phyloP scores from a whole-genome alignment of 2,113 vertebrate species.

The Dicentrarchus labrax region DNA sequence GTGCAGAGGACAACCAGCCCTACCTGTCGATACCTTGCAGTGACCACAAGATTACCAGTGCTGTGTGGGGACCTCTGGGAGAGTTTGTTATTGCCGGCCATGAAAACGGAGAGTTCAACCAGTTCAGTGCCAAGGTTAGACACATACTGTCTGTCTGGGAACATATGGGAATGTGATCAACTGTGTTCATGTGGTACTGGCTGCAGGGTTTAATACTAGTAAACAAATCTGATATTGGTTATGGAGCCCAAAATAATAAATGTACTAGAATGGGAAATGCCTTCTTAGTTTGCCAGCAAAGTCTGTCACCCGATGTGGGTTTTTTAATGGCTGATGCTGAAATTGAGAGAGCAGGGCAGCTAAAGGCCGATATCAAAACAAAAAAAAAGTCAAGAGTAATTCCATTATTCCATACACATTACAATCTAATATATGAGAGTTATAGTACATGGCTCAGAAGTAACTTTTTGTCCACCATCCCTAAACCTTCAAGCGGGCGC shows the following conservation, averaged over 20 bases:
- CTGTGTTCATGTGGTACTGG: not conserved
- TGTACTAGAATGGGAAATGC: not conserved
- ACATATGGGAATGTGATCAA: not conserved
- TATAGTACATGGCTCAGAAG: no score
- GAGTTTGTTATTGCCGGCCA: slow-evolving; percentile 96
- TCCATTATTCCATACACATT: no score
- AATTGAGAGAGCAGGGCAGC: no score
- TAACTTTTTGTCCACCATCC: no score
- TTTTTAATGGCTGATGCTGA: no score
- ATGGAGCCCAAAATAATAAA: not conserved
- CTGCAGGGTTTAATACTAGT: not conserved
- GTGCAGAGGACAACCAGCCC: slow-evolving; percentile 93
- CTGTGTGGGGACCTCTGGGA: slow-evolving; percentile 96
- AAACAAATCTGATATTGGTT: not conserved
- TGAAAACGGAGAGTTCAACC: slow-evolving; percentile 95
- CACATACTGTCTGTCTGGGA: not conserved
- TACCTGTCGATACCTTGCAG: slow-evolving; percentile 94
- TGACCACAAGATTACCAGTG: slow-evolving; percentile 96
- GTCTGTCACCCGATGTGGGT: no score
- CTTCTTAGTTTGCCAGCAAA: not conserved
- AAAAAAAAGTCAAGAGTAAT: no score
- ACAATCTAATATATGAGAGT: no score
- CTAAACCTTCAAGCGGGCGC: no score
- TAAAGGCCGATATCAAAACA: no score
- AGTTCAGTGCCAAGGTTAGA: slow-evolving; percentile 95